phyloP scores from a whole-genome alignment of 2,113 vertebrate genomes.

The Zeus faber region DNA sequence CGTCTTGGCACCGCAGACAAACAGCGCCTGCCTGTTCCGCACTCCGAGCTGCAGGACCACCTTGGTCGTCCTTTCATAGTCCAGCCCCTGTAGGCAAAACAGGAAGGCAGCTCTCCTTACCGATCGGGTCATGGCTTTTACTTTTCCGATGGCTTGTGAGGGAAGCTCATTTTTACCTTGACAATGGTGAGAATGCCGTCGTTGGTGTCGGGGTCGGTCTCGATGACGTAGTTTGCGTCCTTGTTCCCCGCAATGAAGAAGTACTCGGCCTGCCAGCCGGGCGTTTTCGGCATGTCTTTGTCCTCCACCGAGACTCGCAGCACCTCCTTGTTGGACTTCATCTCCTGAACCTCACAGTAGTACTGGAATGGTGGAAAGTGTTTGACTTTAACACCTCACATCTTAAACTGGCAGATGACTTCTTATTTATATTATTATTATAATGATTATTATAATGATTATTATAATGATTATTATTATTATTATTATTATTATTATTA shows the following conservation, averaged over 20 bases:
- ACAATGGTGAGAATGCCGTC: conserved; percentile 77
- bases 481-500: no score
- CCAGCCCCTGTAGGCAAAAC: conserved; percentile 67
- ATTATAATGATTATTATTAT: no score
- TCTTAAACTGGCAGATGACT: no score
- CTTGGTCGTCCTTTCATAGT: conserved; percentile 39
- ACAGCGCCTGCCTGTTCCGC: conserved; percentile 70
- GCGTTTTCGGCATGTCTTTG: conserved; percentile 62
- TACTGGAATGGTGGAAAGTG: conserved; percentile 50
- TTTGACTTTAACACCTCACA: not conserved
- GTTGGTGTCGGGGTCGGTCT: conserved; percentile 76
- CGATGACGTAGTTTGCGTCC: conserved; percentile 62
- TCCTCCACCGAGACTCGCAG: conserved; percentile 73
- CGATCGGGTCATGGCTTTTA: no score
- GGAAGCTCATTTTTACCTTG: conserved; percentile 66
- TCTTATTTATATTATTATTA: no score
- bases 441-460: no score
- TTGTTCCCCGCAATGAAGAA: conserved; percentile 70
- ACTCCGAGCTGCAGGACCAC: conserved; percentile 58
- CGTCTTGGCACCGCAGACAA: conserved; percentile 46
- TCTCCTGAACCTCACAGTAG: conserved; percentile 39
- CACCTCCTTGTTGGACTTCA: conserved; percentile 5
- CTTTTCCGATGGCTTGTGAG: no score
- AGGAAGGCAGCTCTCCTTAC: no score
- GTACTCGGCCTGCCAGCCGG: conserved; percentile 75